A percentile compares a stretch with the other conserved stretches of the same genome.
Conservation (phyloP, 1,140 invertebrate species). For the Cydia splendana region DNA sequence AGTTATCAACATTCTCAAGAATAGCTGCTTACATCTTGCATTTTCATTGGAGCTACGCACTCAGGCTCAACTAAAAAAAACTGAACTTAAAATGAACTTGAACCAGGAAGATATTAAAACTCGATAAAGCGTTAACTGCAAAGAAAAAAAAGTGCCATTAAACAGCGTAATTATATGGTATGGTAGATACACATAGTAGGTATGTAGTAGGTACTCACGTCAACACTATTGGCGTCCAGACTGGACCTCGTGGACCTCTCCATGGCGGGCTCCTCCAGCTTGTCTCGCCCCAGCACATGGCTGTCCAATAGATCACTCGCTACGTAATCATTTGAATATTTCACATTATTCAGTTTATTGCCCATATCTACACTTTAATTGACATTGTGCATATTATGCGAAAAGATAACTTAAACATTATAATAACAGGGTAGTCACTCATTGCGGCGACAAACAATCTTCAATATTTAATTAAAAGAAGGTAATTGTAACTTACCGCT, state of each 20-base stretch:
- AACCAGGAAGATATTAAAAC: slow-evolving; percentile 18
- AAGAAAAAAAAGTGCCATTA: slow-evolving; percentile 10
- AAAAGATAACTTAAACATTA: slow-evolving; percentile 62
- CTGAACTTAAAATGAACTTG: neutral
- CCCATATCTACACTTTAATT: slow-evolving; percentile 71
- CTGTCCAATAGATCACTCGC: slow-evolving; percentile 75
- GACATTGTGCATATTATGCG: slow-evolving; percentile 58
- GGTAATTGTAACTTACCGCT: slow-evolving; percentile 64
- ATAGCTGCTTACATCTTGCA: slow-evolving; percentile 1
- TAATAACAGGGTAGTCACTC: slow-evolving; percentile 40
- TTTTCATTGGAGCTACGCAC: slow-evolving; percentile 3
- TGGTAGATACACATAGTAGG: neutral
- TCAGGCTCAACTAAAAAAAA: neutral
- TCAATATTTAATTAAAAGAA: slow-evolving; percentile 46
- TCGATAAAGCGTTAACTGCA: neutral
- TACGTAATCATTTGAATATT: slow-evolving; percentile 65
- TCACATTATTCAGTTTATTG: slow-evolving; percentile 70
- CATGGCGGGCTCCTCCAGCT: slow-evolving; percentile 61
- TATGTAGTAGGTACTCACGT: slow-evolving; percentile 71
- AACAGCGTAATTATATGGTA: slow-evolving; percentile 4
- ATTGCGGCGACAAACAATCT: slow-evolving; percentile 39
- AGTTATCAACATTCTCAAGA: neutral
- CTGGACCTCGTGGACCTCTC: slow-evolving; percentile 71
- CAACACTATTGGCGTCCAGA: slow-evolving; percentile 72
- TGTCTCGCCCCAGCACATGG: slow-evolving; percentile 71